Evolutionary conservation across 2,888 invertebrate genomes (phyloP), one percentile per base, ranked within the genome.

Genomic region (Drosophila sordidula): DNA sequence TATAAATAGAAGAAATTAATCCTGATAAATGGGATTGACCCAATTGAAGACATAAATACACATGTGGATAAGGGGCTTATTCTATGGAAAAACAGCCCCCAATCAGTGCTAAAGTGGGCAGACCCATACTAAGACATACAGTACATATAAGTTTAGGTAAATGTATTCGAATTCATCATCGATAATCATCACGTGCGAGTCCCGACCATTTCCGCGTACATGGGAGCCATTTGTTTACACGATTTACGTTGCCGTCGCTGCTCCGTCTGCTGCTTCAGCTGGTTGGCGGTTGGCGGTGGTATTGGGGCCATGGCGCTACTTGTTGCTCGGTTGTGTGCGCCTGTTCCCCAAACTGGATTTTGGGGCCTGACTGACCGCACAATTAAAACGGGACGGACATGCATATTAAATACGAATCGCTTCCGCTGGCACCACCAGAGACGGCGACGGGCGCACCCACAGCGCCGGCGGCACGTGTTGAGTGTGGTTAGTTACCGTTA

Each of bases 281-380:
- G 12, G 49, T 3, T 38, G 39, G 4, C 18, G 12, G 49, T 3
- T 38, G 39, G 4, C 18, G 39, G 25, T 8, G 54, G 34, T 46
- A 38, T 56, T 68, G 65, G 71, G 62, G 61, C 74, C 61, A 64
- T 50, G 50, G 49, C 58, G 54, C 52, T 59, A 79, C 87, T 75
- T 78, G 80, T 74, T 83, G 73, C 64, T 25, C 22, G 47, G 8
- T 70, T 54, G 80, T 91, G 91, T 65, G 88, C 90, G 88, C 91
- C 91, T 91, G 91, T 88, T 91, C 85, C 71, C 79, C 75, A 85
- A 90, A 91, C 91, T 90, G 90, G 89, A 90, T 91, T 91, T 91
- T 91, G 91, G 91, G 91, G 91, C 90, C 91, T 89, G 91, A 91
- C 90, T 91, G 91, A 91, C 91, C 91, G 90, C 90, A 88, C 83